A percentile compares a stretch with the other conserved stretches of the same genome.
Evolutionary conservation across 1,140 invertebrate genomes (phyloP).

Genomic region (Charaxes varanes): DNA sequence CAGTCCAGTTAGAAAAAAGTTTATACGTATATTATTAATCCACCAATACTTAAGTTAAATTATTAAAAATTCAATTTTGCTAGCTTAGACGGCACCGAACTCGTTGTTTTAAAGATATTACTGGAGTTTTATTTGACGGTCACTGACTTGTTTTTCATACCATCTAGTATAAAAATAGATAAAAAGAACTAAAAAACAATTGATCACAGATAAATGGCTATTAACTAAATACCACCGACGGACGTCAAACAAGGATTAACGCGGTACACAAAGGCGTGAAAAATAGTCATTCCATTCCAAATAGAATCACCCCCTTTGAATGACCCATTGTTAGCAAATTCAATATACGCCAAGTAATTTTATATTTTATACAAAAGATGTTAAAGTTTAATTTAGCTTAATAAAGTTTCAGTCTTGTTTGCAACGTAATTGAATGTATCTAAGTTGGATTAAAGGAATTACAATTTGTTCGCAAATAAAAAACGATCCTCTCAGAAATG

Average conservation of each 20-base stretch:
- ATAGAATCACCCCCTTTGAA: conserved; percentile 45
- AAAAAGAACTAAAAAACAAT: conserved; percentile 29
- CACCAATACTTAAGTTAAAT: too few relatives aligned
- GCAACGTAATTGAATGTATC: conserved; percentile 65
- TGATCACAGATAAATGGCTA: conserved; percentile 35
- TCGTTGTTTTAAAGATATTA: too few relatives aligned
- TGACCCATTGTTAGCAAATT: conserved; percentile 19
- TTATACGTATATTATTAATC: too few relatives aligned
- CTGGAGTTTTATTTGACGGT: too few relatives aligned
- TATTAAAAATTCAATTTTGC: too few relatives aligned
- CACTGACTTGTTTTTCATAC: conserved; percentile 1
- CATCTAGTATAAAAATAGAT: too few relatives aligned
- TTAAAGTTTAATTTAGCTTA: conserved; percentile 22
- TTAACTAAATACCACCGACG: conserved; percentile 50
- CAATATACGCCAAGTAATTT: conserved; percentile 8
- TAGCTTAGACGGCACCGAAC: too few relatives aligned
- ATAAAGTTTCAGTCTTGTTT: conserved; percentile 30
- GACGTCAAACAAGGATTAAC: conserved; percentile 66
- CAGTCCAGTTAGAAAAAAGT: too few relatives aligned
- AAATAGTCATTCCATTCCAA: conserved; percentile 52
- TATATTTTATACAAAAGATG: conserved; percentile 11
- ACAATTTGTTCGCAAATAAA: conserved; percentile 66
- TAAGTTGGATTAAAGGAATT: conserved; percentile 68
- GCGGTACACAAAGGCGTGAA: conserved; percentile 56
- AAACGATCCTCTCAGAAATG: conserved; percentile 39